Evolutionary conservation across 1,140 invertebrate species (phyloP), one percentile per base, ranked within the genome.

Genomic region (Centruroides sculpturatus): DNA sequence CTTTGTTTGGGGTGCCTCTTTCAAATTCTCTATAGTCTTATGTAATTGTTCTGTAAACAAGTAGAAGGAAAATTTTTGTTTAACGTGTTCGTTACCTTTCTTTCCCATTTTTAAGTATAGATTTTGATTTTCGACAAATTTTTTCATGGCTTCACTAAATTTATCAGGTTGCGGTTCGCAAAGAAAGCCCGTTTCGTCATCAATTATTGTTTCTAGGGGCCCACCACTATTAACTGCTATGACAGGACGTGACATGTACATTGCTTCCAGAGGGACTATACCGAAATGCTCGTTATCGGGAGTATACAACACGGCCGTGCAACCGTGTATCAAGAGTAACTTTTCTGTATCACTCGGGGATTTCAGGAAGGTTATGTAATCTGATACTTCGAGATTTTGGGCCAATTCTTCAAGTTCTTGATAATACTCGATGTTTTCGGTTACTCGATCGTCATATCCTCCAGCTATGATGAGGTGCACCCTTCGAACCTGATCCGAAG

Each of bases 241-340:
- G 0, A 99, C 94, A 23, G 95, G 93, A 69, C 90, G 88, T 36
- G 79, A 76, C 70, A 85, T 83, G 71, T 90, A 92, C 97, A 99
- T 99, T 0, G 95, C 93, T 79, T 99, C 97, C 56, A 99, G 75
- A 3, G 97, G 97, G 7, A 99, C 97, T 71, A 99, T 99, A 5
- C 97, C 97, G 81, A 99, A 99, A 78, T 99, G 97, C 74, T 99
- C 97, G 72, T 90, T 91, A 0, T 84, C 81, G 5, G 97, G 97
- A 23, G 97, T 99, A 67, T 99, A 99, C 12, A 99, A 69, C 5
- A 99, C 74, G 70, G 85, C 83, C 65, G 82, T 79, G 69, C 85
- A 85, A 60, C 82, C 72, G 55, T 82, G 77, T 4, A 99, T 74
- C 13, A 98, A 73, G 5, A 83, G 79, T 35, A 88, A 79, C 76